Base-by-base conservation (phyloP, 2,888 invertebrate genomes). In the Melanotus villosus region DNA sequence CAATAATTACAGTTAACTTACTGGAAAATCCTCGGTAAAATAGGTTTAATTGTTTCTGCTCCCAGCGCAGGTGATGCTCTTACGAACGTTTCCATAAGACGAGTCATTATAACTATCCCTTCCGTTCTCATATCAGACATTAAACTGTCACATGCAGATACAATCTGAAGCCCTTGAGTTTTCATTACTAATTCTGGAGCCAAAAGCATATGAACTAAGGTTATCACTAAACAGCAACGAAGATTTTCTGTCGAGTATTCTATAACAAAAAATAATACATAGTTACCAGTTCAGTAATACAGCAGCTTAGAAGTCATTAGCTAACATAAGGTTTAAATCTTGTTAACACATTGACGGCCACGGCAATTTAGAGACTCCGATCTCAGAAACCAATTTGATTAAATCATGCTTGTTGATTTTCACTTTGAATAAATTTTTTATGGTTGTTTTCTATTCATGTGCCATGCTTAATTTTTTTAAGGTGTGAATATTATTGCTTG, bases 161-260 rank as follows among this genome's bases (percentile, higher is more conserved):
- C 89, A 71, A 97, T 89, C 54, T 88, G 88, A 9, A 87, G 87
- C 0, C 95, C 95, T 68, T 92, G 90, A 6, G 89, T 90, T 75
- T 90, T 86, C 68, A 96, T 87, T 80, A 94, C 94, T 75, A 92
- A 89, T 78, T 93, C 90, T 0, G 95, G 94, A 72, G 91, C 92
- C 9, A 97, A 85, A 12, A 96, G 84, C 0, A 95, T 88, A 82
- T 96, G 95, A 0, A 93, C 94, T 83, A 94, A 91, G 81, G 93
- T 92, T 80, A 97, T 93, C 78, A 92, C 90, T 10, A 96, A 87
- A 72, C 94, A 93, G 67, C 91, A 89, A 70, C 92, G 88, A 9
- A 97, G 86, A 83, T 94, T 92, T 80, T 97, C 96, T 0, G 94
- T 90, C 0, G 94, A 92, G 83, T 90, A 89, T 83, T 96, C 96